Percentiles rank a stretch among this genome's conserved stretches.
Evolutionary conservation across 2,113 vertebrate species (phyloP).

Genomic region (Candoia aspera): DNA sequence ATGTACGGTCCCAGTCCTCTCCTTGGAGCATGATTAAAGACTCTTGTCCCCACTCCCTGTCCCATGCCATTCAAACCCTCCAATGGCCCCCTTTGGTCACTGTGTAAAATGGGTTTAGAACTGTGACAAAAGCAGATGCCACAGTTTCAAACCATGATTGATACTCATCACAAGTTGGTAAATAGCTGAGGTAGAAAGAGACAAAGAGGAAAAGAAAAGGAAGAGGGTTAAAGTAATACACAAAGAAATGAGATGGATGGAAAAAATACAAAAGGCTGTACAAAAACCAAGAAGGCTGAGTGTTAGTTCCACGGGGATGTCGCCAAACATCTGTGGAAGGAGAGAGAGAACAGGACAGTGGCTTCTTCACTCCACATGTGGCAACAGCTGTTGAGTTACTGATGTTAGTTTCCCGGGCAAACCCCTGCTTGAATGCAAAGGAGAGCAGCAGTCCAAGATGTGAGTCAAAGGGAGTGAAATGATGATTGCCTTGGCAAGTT

Average conservation of each 20-base stretch:
- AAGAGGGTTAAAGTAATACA: conserved; percentile 11
- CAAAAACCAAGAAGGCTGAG: conserved; percentile 47
- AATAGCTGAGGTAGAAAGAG: conserved; percentile 16
- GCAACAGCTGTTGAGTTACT: conserved; percentile 66
- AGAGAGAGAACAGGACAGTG: conserved; percentile 29
- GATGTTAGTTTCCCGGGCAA: conserved; percentile 73
- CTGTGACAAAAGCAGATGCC: neutral
- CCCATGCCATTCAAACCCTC: neutral
- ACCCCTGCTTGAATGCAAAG: conserved; percentile 35
- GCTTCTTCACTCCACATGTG: conserved; percentile 72
- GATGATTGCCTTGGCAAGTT: neutral
- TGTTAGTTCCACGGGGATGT: conserved; percentile 52
- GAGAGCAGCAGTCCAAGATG: neutral
- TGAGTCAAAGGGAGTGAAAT: neutral
- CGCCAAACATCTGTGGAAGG: conserved; percentile 55
- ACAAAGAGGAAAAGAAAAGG: conserved; percentile 4
- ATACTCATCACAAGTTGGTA: conserved; percentile 17
- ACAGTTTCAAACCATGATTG: neutral
- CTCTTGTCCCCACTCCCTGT: conserved; percentile 2
- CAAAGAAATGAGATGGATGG: conserved; percentile 39
- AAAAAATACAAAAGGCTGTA: conserved; percentile 54
- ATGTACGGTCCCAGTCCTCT: neutral
- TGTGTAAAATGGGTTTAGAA: conserved; percentile 42
- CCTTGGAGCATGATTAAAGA: neutral
- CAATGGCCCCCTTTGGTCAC: conserved; percentile 1